phyloP scores from a whole-genome alignment of 1,140 invertebrate species.

The Hylyphantes graminicola region DNA sequence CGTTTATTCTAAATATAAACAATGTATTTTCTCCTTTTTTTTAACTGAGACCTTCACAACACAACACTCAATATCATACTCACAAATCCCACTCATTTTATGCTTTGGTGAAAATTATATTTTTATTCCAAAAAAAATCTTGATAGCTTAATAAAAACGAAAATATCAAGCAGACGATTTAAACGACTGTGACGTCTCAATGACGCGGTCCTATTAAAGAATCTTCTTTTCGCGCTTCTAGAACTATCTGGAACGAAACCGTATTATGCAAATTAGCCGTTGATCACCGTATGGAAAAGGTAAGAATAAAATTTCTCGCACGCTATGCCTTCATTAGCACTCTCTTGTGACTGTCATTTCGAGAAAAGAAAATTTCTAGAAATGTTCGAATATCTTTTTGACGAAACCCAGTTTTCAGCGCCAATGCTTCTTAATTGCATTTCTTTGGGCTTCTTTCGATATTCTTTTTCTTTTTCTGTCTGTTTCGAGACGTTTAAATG shows the following conservation, averaged over 20 bases:
- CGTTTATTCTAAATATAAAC: too few relatives aligned
- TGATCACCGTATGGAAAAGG: conserved; percentile 27
- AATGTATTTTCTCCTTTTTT: too few relatives aligned
- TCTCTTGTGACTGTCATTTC: conserved; percentile 13
- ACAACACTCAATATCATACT: too few relatives aligned
- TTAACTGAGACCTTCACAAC: too few relatives aligned
- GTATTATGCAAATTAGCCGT: conserved; percentile 48
- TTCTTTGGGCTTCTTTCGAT: conserved; percentile 16
- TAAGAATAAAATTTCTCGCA: conserved; percentile 12
- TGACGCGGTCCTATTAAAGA: conserved; percentile 11
- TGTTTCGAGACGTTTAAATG: neutral
- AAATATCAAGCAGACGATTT: neutral
- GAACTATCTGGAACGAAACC: neutral
- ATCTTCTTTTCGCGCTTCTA: neutral
- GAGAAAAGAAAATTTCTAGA: neutral
- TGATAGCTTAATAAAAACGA: too few relatives aligned
- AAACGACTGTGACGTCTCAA: conserved; percentile 22
- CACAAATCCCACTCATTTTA: too few relatives aligned
- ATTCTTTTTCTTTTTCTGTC: neutral
- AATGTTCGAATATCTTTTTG: neutral
- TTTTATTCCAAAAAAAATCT: too few relatives aligned
- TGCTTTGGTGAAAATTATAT: too few relatives aligned
- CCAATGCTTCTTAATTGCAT: conserved; percentile 34
- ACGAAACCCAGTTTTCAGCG: neutral
- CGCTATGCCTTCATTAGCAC: conserved; percentile 41